Conservation (phyloP, 2,797 vertebrate genomes). For the Pygocentrus nattereri region DNA sequence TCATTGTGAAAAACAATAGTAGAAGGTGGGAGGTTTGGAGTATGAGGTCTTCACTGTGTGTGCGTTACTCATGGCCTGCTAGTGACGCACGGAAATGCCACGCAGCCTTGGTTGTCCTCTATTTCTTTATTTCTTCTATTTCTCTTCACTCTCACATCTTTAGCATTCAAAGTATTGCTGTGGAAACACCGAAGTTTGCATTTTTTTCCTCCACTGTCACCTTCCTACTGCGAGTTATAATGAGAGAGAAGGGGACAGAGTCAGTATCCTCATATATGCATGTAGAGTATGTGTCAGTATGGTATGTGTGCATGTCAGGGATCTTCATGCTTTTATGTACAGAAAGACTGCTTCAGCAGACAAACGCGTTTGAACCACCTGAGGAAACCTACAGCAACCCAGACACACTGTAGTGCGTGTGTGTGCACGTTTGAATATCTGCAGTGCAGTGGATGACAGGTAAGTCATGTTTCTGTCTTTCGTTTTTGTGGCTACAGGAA, state of each 20-base stretch:
- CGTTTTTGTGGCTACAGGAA: constrained; percentile 19
- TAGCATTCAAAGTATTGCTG: background rate
- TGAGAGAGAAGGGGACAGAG: background rate
- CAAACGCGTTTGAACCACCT: background rate
- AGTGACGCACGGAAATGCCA: background rate
- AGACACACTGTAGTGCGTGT: constrained; percentile 2
- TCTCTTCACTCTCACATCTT: background rate
- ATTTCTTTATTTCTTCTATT: too few species aligned
- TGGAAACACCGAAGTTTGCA: constrained; percentile 5
- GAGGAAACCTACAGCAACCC: background rate
- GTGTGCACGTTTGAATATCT: constrained; percentile 25
- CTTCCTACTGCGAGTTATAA: background rate
- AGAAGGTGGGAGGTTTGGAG: constrained; percentile 34
- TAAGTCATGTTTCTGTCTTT: constrained; percentile 51
- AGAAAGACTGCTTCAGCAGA: constrained; percentile 1
- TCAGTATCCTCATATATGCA: background rate
- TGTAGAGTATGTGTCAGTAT: constrained; percentile 2
- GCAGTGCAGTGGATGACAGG: constrained; percentile 34
- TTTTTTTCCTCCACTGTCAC: constrained; percentile 3
- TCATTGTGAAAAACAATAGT: too few species aligned
- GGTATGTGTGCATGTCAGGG: background rate
- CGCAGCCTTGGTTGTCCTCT: background rate
- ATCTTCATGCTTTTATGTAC: constrained; percentile 5
- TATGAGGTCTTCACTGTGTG: constrained; percentile 16
- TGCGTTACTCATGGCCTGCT: background rate